A percentile compares a stretch with the other conserved stretches of the same genome.
phyloP scores from a whole-genome alignment of 1,140 invertebrate species.

The Lucilia sericata region DNA sequence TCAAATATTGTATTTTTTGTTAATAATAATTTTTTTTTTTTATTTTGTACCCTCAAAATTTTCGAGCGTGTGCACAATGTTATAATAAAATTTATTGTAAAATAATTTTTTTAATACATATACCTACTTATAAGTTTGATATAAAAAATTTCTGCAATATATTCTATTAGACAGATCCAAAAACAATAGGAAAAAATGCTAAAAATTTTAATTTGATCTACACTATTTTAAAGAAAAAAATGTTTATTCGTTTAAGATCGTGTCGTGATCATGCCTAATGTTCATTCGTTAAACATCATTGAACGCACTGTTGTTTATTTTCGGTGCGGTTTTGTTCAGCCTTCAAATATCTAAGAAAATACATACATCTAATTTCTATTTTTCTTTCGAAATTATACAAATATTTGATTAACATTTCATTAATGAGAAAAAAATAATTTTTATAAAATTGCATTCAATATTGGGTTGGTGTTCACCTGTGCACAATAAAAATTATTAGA shows the following conservation, averaged over 20 bases:
- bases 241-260: no score
- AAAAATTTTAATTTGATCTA: no score
- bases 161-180: no score
- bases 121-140: neutral
- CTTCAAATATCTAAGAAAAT: conserved; percentile 1
- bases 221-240: no score
- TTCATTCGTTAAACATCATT: neutral
- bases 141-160: no score
- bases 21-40: neutral
- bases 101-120: neutral
- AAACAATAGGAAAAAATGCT: no score
- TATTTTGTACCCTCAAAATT: neutral
- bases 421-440: no score
- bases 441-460: no score
- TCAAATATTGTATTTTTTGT: neutral
- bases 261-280: neutral
- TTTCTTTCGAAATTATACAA: neutral
- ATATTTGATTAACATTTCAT: neutral
- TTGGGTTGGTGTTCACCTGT: no score
- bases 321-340: neutral
- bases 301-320: neutral
- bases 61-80: neutral
- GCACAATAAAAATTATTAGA: no score
- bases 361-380: neutral
- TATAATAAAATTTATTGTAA: neutral